Evolutionary conservation across 2,797 vertebrate species (phyloP).

Genomic region (Rhinogobio ventralis): DNA sequence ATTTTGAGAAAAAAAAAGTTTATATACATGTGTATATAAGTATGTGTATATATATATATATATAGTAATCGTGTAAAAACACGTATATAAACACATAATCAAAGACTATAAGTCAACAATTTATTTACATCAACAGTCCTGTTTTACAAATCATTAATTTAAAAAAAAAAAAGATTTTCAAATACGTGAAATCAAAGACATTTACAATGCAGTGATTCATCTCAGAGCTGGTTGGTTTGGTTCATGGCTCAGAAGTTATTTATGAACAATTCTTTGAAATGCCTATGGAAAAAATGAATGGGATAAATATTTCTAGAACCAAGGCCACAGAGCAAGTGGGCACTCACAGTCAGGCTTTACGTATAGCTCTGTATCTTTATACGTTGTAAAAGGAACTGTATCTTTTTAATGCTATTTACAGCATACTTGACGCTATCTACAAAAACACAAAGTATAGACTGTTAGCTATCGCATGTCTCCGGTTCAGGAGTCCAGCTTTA

Average conservation of each 20-base stretch:
- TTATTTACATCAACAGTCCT: not conserved
- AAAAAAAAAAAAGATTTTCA: not conserved
- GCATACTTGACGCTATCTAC: not conserved
- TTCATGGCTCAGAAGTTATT: not conserved
- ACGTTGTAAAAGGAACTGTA: not conserved
- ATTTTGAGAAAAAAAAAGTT: not conserved
- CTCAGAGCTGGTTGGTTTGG: not conserved
- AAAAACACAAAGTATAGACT: not conserved
- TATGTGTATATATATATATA: not conserved
- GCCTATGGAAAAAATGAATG: not conserved
- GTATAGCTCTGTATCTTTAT: not conserved
- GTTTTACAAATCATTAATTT: not conserved
- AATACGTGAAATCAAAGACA: not conserved
- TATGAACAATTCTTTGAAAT: not conserved
- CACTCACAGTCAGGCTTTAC: not conserved
- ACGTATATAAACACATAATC: not conserved
- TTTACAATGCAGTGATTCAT: not conserved
- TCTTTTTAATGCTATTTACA: conserved; percentile 22
- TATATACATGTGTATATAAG: not conserved
- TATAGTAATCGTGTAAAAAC: not conserved
- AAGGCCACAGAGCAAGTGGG: not conserved
- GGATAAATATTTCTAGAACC: not conserved
- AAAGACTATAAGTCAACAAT: not conserved
- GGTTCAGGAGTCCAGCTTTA: conserved; percentile 25
- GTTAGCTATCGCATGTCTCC: not conserved